Base-by-base conservation (phyloP, 2,888 invertebrate genomes). In the Emmelina monodactyla region DNA sequence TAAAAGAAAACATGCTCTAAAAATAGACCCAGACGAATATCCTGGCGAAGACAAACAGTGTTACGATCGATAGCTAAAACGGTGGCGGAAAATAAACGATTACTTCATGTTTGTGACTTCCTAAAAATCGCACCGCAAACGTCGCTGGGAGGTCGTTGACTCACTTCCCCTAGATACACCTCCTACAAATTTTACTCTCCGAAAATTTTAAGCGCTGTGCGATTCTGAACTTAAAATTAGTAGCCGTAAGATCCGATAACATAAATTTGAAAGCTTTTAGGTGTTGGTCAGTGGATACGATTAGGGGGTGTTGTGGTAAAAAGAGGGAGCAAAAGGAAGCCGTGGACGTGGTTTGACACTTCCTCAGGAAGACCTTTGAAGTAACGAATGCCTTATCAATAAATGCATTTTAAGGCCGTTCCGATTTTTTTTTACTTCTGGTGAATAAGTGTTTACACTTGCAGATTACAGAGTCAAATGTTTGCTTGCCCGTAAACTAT, bases 291-390 rank as follows among this genome's bases (percentile, higher is more conserved):
- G 9, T 25, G 25, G 25, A n/a, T 11, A 25, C 25, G n/a, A n/a
- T 3, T n/a, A 3, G 25, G n/a, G 9, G 25, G n/a, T 7, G 11
- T 3, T 9, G 4, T 10, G 25, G n/a, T 14, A 29, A 29, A 48
- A 49, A 50, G 52, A 52, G 46, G 50, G 44, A 50, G 49, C 36
- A 39, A 48, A 37, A 58, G 75, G 71, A 76, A 71, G 65, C 62
- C 65, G 62, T 55, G 66, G 64, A 64, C 70, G 73, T 62, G 72
- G 75, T 76, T 73, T 70, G 69, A 72, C 73, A 72, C 75, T 72
- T 78, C 78, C 78, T 76, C 71, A 70, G 75, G 76, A 78, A 76
- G 72, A 69, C 70, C 70, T 75, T 75, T 71, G 67, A 70, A 14
- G 29, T 14, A 5, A 29, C n/a, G n/a, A 25, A 11, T 25, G 25